phyloP scores from a whole-genome alignment of 2,113 vertebrate species.

The Toxotes chatareus region DNA sequence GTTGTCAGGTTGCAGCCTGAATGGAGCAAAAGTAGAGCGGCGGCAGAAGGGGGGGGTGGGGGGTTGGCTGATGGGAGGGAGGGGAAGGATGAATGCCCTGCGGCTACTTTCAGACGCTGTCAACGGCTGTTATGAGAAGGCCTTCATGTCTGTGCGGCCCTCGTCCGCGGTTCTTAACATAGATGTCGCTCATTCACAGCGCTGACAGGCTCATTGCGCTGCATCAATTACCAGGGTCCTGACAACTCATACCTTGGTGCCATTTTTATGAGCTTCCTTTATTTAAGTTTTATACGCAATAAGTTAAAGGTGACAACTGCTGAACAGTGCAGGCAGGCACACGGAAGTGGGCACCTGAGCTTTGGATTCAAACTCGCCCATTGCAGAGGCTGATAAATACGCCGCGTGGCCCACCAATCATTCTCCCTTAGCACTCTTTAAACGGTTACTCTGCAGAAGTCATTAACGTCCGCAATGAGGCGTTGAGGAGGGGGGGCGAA shows the following conservation, averaged over 20 bases:
- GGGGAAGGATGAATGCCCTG: slow-evolving; percentile 68
- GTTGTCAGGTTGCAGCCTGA: slow-evolving; percentile 77
- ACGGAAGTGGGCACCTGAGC: slow-evolving; percentile 53
- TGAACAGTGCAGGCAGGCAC: slow-evolving; percentile 19
- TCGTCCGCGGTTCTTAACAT: slow-evolving; percentile 55
- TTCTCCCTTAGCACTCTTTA: slow-evolving; percentile 76
- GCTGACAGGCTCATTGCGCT: slow-evolving; percentile 34
- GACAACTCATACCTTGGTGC: slow-evolving; percentile 22
- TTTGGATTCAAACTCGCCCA: slow-evolving; percentile 60
- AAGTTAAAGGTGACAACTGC: slow-evolving; percentile 37
- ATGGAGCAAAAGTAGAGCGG: slow-evolving; percentile 69
- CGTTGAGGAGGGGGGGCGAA: slow-evolving; percentile 59
- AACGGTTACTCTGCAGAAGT: slow-evolving; percentile 79
- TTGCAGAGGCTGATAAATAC: slow-evolving; percentile 70
- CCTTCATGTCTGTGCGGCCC: slow-evolving; percentile 65
- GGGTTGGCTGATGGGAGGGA: slow-evolving; percentile 39
- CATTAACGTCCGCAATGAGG: slow-evolving; percentile 82
- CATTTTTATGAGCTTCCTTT: slow-evolving; percentile 47
- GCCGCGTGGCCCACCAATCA: slow-evolving; percentile 64
- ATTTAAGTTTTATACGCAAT: slow-evolving; percentile 44
- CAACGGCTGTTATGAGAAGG: slow-evolving; percentile 69
- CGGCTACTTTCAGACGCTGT: slow-evolving; percentile 78
- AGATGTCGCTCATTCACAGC: slow-evolving; percentile 52
- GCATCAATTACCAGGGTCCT: slow-evolving; percentile 23
- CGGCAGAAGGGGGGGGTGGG: slow-evolving; percentile 42